phyloP scores from a whole-genome alignment of 2,113 vertebrate species.

The Pandion haliaetus region DNA sequence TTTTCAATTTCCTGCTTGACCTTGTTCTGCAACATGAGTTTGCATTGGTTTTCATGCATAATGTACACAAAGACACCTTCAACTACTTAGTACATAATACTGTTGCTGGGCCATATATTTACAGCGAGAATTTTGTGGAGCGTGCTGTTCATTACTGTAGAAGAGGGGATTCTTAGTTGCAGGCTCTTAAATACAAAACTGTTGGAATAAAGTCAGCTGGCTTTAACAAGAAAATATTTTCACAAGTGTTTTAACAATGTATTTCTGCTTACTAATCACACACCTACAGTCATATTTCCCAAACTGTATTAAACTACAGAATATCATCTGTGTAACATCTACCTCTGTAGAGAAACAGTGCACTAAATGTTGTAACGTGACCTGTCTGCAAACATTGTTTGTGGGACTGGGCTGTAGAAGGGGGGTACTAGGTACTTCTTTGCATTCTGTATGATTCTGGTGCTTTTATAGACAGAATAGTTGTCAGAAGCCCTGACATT shows the following conservation, averaged over 20 bases:
- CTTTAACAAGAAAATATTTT: neutral
- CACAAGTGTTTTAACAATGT: neutral
- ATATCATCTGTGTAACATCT: neutral
- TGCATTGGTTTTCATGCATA: neutral
- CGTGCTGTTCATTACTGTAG: neutral
- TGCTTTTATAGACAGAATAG: neutral
- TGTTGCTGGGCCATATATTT: neutral
- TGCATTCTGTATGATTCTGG: neutral
- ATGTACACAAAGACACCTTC: neutral
- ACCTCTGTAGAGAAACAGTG: neutral
- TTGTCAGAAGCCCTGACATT: neutral
- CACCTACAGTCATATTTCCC: neutral
- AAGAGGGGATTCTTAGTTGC: neutral
- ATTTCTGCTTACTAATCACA: neutral
- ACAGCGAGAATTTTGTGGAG: neutral
- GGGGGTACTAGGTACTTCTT: neutral
- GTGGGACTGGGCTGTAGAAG: neutral
- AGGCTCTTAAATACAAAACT: neutral
- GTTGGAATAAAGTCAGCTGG: neutral
- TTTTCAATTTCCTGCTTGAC: slow-evolving; percentile 34
- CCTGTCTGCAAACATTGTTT: neutral
- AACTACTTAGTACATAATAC: neutral
- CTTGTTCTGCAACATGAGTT: neutral
- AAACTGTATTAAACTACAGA: neutral
- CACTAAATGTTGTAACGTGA: neutral